Percentiles rank a stretch among this genome's conserved stretches.
Evolutionary conservation across 2,113 vertebrate species (phyloP).

Genomic region (Nyctereutes procyonoides): DNA sequence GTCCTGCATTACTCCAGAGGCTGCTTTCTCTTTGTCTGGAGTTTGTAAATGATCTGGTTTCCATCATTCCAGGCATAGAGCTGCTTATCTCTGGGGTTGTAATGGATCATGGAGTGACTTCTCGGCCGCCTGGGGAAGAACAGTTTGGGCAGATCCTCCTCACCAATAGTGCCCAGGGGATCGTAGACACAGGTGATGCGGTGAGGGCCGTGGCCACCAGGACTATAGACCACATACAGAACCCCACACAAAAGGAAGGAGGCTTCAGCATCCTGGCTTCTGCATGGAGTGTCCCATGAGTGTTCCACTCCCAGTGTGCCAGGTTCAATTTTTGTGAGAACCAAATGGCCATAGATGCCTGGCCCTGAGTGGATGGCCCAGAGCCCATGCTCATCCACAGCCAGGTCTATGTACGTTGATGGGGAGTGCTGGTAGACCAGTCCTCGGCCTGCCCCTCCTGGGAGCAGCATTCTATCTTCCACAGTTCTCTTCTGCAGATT

Average conservation of each 20-base stretch:
- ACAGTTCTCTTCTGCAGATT: constrained; percentile 88
- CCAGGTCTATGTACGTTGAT: constrained; percentile 93
- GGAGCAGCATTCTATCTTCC: constrained; percentile 89
- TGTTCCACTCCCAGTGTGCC: constrained; percentile 88
- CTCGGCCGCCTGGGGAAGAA: constrained; percentile 93
- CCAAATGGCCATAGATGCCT: constrained; percentile 89
- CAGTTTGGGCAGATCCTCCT: constrained; percentile 84
- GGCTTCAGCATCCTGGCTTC: constrained; percentile 91
- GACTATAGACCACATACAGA: constrained; percentile 94
- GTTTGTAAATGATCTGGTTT: constrained; percentile 94
- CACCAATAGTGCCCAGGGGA: constrained; percentile 87
- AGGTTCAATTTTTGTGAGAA: constrained; percentile 93
- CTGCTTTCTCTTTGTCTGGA: constrained; percentile 88
- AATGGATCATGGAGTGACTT: constrained; percentile 93
- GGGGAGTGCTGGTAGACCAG: constrained; percentile 92
- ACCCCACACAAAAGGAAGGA: constrained; percentile 94
- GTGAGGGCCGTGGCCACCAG: constrained; percentile 90
- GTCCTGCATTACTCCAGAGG: not conserved
- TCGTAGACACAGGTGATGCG: constrained; percentile 93
- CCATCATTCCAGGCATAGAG: constrained; percentile 97
- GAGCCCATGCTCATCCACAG: constrained; percentile 94
- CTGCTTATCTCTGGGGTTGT: constrained; percentile 93
- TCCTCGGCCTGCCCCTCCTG: constrained; percentile 89
- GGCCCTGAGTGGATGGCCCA: constrained; percentile 95
- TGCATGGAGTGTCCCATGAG: constrained; percentile 94